phyloP scores from a whole-genome alignment of 2,797 vertebrate genomes.

The Pangasius krempfi region DNA sequence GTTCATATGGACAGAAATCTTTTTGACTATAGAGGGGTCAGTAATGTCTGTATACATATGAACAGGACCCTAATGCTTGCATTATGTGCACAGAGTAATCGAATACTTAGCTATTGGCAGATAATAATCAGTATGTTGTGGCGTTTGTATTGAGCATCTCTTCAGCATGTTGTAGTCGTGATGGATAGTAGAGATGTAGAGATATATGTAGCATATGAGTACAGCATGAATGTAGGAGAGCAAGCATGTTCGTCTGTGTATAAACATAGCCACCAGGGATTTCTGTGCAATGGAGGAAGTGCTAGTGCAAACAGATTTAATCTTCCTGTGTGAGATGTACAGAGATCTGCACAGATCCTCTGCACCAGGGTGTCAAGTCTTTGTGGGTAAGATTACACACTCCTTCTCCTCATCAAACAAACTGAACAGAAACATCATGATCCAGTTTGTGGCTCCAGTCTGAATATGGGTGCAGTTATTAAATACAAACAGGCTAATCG shows the following conservation, averaged over 20 bases:
- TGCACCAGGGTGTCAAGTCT: background rate
- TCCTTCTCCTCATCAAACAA: background rate
- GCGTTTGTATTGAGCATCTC: constrained; percentile 4
- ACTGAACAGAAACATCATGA: constrained; percentile 22
- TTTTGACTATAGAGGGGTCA: background rate
- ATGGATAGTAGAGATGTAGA: constrained; percentile 14
- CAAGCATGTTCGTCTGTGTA: constrained; percentile 26
- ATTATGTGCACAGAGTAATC: constrained; percentile 19
- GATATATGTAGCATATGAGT: background rate
- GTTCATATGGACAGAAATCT: background rate
- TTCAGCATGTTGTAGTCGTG: constrained; percentile 29
- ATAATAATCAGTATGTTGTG: constrained; percentile 59
- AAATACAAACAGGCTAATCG: constrained; percentile 26
- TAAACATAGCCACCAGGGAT: constrained; percentile 23
- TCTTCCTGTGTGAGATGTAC: constrained; percentile 40
- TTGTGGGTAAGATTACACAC: constrained; percentile 11
- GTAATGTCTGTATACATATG: background rate
- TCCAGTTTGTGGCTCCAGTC: constrained; percentile 18
- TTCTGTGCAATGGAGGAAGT: constrained; percentile 21
- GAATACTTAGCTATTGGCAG: constrained; percentile 56
- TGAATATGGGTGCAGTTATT: constrained; percentile 22
- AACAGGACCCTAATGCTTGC: background rate
- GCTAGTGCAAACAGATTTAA: constrained; percentile 8
- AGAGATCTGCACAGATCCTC: constrained; percentile 15
- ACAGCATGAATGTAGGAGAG: constrained; percentile 20